Evolutionary conservation across 1,140 invertebrate genomes (phyloP).

Genomic region (Hormaphis cornu): DNA sequence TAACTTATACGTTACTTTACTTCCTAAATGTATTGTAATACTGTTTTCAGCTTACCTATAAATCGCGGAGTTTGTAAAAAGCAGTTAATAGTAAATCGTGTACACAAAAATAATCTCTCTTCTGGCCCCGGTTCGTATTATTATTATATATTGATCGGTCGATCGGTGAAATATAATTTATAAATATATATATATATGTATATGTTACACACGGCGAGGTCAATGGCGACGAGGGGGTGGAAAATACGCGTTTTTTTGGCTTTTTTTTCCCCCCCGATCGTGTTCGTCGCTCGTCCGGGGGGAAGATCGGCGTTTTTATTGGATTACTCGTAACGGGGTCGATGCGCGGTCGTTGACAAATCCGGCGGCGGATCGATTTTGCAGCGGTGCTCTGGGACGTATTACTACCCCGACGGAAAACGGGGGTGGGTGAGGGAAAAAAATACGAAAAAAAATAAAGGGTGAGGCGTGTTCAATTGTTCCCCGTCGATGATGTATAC

Average conservation of each 20-base stretch:
- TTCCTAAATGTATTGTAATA: too few relatives aligned
- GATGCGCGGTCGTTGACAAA: constrained; percentile 18
- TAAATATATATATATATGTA: too few relatives aligned
- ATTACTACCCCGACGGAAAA: not conserved
- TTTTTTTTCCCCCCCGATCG: not conserved
- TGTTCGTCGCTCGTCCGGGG: not conserved
- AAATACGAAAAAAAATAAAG: not conserved
- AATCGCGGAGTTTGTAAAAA: too few relatives aligned
- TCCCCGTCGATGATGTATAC: not conserved
- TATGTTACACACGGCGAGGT: not conserved
- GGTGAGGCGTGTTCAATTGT: constrained; percentile 1
- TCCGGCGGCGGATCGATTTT: constrained; percentile 23
- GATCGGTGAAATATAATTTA: too few relatives aligned
- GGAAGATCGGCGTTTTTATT: constrained; percentile 4
- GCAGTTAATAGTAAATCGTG: too few relatives aligned
- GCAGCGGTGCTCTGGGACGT: not conserved
- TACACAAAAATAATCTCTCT: not conserved
- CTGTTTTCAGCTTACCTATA: too few relatives aligned
- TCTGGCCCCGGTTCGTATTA: too few relatives aligned
- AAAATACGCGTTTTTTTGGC: not conserved
- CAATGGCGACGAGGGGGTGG: constrained; percentile 5
- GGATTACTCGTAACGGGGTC: constrained; percentile 13
- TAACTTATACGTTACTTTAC: too few relatives aligned
- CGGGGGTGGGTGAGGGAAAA: not conserved
- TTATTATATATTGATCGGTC: not conserved